Conservation (phyloP, 2,113 vertebrate species). For the Otus sunia region DNA sequence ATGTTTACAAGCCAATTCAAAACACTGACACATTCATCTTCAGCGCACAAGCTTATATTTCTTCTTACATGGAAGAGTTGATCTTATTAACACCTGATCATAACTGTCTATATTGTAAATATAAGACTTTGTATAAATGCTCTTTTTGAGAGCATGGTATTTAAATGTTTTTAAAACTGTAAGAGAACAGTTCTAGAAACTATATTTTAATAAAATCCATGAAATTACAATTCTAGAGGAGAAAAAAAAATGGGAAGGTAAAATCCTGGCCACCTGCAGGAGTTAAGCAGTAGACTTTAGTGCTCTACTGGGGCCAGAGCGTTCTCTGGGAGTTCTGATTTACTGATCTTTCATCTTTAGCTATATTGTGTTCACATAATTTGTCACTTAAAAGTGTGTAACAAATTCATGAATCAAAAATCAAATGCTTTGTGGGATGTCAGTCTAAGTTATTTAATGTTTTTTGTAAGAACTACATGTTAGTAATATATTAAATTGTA, state of each 20-base stretch:
- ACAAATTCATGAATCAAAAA: constrained; percentile 19
- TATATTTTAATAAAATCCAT: constrained; percentile 54
- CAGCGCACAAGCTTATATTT: constrained; percentile 57
- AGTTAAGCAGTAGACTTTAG: not conserved
- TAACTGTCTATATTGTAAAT: constrained; percentile 70
- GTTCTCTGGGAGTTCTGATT: not conserved
- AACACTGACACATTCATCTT: constrained; percentile 33
- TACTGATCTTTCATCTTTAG: not conserved
- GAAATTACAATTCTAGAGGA: not conserved
- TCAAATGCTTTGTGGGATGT: constrained; percentile 45
- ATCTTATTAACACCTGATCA: constrained; percentile 47
- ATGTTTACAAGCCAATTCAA: constrained; percentile 51
- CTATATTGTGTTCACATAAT: not conserved
- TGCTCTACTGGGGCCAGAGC: not conserved
- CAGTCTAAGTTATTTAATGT: constrained; percentile 39
- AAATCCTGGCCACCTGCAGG: not conserved
- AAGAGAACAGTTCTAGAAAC: constrained; percentile 55
- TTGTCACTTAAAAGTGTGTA: not conserved
- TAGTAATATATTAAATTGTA: constrained; percentile 51
- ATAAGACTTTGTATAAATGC: constrained; percentile 66
- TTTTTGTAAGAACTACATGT: constrained; percentile 56
- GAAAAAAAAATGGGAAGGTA: not conserved
- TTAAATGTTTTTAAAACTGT: constrained; percentile 72
- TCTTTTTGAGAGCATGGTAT: constrained; percentile 73
- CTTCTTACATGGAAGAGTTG: constrained; percentile 70